Evolutionary conservation across 92 coral and sea anemone species (phyloP), one percentile per base, ranked within the genome.

Genomic region (Chrysogorgia sp.): DNA sequence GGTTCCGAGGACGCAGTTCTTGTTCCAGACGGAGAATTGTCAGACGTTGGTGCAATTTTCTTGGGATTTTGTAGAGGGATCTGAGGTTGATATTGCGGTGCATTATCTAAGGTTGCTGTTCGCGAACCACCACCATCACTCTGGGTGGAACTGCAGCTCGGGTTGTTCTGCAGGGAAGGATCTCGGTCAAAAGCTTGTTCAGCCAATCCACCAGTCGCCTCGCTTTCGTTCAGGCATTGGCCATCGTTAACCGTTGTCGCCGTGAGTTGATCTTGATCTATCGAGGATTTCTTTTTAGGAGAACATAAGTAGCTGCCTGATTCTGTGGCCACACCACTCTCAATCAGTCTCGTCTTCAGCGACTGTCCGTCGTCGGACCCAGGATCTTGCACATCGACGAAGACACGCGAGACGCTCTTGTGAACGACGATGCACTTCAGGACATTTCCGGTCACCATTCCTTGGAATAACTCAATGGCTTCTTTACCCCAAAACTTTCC

Each of bases 401-500:
- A 71, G 43, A 71, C 6, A 32, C 77, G 77, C 4, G 77, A 53
- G 12, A 26, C 28, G 45, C 77, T 71, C 17, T 71, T 71, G 45
- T 6, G 21, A 17, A 48, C 45, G 14, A 71, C 61, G 7, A 40
- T 53, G 28, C 55, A 29, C 13, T 14, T 50, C 34, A 71, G 29
- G 17, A 71, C 61, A 6, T 71, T 71, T 62, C 40, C 19, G 0
- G 5, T 1, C 4, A 91, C 81, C 3, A 69, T 82, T 22, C 59
- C 34, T 50, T 56, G 75, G 52, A 94, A 86, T 35, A 82, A 5
- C 26, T 74, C 86, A 50, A 67, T 80, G n/a, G 97, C 94, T 21
- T 89, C 76, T 25, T 63, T 65, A 14, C 83, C 15, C 96, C 97
- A 89, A 30, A 70, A 71, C 28, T 77, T 74, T 32, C 88, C 80